phyloP scores from a whole-genome alignment of 2,797 vertebrate genomes.

The Pteropus rufus region DNA sequence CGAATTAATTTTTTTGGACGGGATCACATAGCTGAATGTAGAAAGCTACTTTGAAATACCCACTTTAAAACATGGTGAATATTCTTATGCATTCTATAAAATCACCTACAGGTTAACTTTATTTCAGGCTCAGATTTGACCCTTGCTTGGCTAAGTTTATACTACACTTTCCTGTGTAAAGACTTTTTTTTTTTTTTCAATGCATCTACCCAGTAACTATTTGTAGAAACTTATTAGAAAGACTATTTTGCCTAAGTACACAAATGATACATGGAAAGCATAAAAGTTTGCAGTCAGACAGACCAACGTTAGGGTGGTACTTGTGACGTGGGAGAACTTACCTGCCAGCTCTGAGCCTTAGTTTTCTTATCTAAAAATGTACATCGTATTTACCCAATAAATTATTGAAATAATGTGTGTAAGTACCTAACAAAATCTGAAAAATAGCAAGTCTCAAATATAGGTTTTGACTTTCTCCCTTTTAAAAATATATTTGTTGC shows the following conservation, averaged over 20 bases:
- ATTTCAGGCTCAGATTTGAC: not conserved
- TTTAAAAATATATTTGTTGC: not conserved
- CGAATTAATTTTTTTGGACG: conserved; percentile 9
- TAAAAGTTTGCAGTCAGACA: not conserved
- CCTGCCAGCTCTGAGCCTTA: not conserved
- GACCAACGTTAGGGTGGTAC: not conserved
- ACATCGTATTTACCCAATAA: not conserved
- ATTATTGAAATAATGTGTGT: not conserved
- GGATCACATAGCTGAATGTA: not conserved
- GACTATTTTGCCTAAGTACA: not conserved
- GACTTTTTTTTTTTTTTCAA: not conserved
- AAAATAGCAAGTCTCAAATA: not conserved
- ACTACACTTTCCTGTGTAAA: not conserved
- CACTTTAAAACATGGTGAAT: not conserved
- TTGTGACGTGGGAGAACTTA: not conserved
- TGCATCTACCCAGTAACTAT: not conserved
- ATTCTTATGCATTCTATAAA: not conserved
- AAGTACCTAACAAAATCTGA: not conserved
- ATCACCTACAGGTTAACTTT: not conserved
- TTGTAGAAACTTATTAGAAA: not conserved
- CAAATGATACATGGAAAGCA: not conserved
- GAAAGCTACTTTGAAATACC: not conserved
- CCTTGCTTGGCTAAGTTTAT: not conserved
- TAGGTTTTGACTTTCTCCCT: not conserved
- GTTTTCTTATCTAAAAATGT: conserved; percentile 24